phyloP scores from a whole-genome alignment of 2,797 vertebrate genomes.

The Artibeus jamaicensis region DNA sequence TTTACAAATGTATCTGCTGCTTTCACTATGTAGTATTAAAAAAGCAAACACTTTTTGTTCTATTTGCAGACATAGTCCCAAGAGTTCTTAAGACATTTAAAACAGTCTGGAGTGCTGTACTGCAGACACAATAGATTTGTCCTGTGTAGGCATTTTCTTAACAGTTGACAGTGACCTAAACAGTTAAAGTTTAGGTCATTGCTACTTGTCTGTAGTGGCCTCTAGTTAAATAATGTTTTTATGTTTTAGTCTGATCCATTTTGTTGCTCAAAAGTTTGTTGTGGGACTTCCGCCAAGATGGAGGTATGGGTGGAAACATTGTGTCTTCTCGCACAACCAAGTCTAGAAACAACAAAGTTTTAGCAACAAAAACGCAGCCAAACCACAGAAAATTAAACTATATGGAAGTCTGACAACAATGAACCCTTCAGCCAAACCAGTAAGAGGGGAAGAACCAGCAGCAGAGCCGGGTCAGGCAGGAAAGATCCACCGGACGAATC shows the following conservation, averaged over 20 bases:
- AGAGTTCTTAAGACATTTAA: neutral
- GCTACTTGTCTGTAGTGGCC: neutral
- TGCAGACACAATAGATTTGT: neutral
- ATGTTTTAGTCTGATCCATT: neutral
- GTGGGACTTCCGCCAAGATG: no score
- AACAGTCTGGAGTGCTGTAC: neutral
- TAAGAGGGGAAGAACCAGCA: no score
- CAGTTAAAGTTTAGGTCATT: neutral
- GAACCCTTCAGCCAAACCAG: no score
- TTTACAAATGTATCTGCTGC: neutral
- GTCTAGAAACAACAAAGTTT: no score
- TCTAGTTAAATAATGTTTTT: neutral
- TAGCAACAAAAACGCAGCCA: no score
- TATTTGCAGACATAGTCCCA: neutral
- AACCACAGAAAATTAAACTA: no score
- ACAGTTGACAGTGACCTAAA: neutral
- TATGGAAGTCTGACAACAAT: no score
- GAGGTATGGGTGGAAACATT: no score
- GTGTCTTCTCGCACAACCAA: no score
- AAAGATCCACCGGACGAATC: no score
- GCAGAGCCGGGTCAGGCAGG: no score
- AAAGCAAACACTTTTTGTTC: neutral
- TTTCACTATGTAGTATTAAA: constrained; percentile 12
- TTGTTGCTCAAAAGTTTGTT: constrained; percentile 1
- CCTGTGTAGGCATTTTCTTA: neutral